Evolutionary conservation across 2,797 vertebrate genomes (phyloP), one percentile per base, ranked within the genome.

Genomic region (Pseudotriccus pelzelni): DNA sequence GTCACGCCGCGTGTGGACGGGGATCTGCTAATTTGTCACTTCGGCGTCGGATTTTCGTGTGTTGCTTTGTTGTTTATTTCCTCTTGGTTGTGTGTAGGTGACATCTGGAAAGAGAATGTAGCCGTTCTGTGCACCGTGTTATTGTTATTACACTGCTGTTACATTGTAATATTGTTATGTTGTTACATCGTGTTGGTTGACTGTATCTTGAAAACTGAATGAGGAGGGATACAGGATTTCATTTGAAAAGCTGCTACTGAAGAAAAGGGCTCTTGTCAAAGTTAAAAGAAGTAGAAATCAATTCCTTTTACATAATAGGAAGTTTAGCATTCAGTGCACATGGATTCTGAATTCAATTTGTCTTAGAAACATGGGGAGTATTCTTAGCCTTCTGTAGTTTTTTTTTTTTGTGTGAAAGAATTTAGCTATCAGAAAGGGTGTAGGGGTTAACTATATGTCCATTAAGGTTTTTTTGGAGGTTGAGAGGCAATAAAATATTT

Each of bases 221-320:
- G 68, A 79, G 77, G 50, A 77, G 70, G 49, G 79, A 53, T 63
- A 43, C 47, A 68, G 44, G 44, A 34, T 83, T 72, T 84, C 9
- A 17, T 66, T 46, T 59, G 64, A 89, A 91, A 87, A 93, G 67
- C 85, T 68, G 89, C 70, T 60, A 3, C n/a, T 44, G 18, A 80
- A 72, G 77, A 70, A 73, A 89, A 93, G 49, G 46, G 55, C 20
- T 92, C 70, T 81, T 94, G 62, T 94, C 84, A 85, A 94, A 97
- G 94, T 97, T 97, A 83, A 72, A 84, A 89, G 85, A 41, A 62
- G 59, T 73, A 52, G 74, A 75, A 87, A 78, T 84, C 27, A 59
- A 67, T 84, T 84, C 34, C 19, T 16, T 84, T 90, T 89, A 73
- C 53, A 67, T 90, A 90, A 90, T 73, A 47, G 66, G 67, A 78